Base-by-base conservation (phyloP, 2,888 invertebrate genomes). In the Augochlorella aurata region DNA sequence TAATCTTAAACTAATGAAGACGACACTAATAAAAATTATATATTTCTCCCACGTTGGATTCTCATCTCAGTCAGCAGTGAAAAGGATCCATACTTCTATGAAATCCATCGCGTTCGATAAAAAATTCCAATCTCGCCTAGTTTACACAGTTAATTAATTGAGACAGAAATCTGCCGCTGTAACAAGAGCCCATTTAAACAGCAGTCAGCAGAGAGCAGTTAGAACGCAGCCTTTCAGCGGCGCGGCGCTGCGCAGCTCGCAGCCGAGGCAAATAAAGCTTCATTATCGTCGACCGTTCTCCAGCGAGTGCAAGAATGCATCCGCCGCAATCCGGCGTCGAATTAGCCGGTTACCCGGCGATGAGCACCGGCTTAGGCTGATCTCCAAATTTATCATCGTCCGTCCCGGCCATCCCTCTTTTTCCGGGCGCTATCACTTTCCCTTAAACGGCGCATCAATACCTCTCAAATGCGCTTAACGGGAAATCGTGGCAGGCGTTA, bases 381-480 rank as follows among this genome's bases (percentile, higher is more conserved):
- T 87, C 86, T 85, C 61, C 79, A 82, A 85, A 90, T 86, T 86
- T 87, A 88, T 89, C 88, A 88, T 88, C 82, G 74, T 80, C 74
- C 85, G 79, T 66, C 70, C 66, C 72, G 77, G 71, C 72, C 74
- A 44, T 74, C 73, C 45, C 49, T 14, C 65, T 68, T 12, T 54
- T 54, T 66, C 50, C 61, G 44, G 21, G 49, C 63, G 58, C 77
- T 58, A 79, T 77, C 84, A 49, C 54, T 83, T 80, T 79, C 63
- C 61, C 63, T 75, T 70, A 76, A 74, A 54, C 82, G 73, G 73
- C 82, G 80, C 79, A 76, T 89, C 84, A 76, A 86, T 86, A 86
- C 80, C 85, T 83, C 78, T 85, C 81, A 76, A 80, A 82, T 79
- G 81, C 76, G 79, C 72, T 79, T 70, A 71, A 77, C 71, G 83